These are phyloP conservation scores for Chondrilla cf. caribensis DNA, from an alignment of 37 sponge, comb jelly and placozoan species.

Conservation along the genomic window DNA sequence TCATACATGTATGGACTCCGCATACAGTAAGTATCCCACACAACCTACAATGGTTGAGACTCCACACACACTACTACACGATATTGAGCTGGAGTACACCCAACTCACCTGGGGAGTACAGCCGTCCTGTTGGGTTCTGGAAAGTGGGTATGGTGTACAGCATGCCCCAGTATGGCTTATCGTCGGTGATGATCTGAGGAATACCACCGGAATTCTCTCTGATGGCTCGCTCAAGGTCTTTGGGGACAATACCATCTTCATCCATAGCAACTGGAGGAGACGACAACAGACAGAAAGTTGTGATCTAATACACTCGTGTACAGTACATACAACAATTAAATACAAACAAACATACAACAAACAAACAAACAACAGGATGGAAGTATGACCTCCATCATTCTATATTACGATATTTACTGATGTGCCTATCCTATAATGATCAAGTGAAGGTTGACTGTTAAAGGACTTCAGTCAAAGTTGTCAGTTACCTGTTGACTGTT, in stretches of 20 bases:
- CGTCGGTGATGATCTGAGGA: slow-evolving; percentile 39
- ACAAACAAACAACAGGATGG: neutral
- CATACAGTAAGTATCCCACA: no score
- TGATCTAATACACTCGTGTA: neutral
- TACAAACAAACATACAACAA: neutral
- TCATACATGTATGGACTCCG: no score
- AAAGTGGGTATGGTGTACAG: slow-evolving; percentile 69
- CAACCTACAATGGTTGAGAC: no score
- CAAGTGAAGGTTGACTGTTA: no score
- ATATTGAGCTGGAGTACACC: no score
- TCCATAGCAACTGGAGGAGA: slow-evolving; percentile 61
- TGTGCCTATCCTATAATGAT: no score
- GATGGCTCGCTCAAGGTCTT: slow-evolving; percentile 57
- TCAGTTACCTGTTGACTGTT: no score
- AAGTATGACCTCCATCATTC: neutral
- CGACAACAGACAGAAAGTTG: neutral
- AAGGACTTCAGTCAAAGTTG: no score
- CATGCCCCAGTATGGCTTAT: slow-evolving; percentile 68
- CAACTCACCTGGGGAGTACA: slow-evolving; percentile 53
- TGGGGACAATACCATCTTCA: slow-evolving; percentile 57
- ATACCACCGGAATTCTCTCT: neutral
- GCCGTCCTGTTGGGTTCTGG: slow-evolving; percentile 78
- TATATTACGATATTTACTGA: no score
- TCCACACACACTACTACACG: neutral
- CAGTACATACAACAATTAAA: neutral